phyloP scores from a whole-genome alignment of 2,888 invertebrate genomes.

The Macrosiphum euphorbiae region DNA sequence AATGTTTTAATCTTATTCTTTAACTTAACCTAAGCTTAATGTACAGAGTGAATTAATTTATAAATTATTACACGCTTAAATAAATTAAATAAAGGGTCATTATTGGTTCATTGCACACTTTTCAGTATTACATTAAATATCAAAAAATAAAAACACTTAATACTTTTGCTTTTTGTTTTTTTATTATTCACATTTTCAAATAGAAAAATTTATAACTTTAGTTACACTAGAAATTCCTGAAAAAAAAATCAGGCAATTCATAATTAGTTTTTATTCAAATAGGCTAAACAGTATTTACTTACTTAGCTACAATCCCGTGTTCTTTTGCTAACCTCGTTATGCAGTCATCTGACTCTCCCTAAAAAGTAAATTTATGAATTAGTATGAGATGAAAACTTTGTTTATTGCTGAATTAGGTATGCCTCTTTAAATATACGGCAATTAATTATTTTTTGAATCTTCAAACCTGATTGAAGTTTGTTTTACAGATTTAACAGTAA shows the following conservation, averaged over 20 bases:
- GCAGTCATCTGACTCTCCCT: conserved; percentile 97
- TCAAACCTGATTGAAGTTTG: too few species aligned
- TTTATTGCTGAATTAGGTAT: background rate
- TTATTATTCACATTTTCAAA: conserved; percentile 57
- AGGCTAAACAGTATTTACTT: conserved; percentile 70
- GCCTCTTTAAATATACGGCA: too few species aligned
- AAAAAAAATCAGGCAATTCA: conserved; percentile 57
- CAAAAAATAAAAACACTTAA: conserved; percentile 29
- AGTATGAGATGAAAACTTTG: background rate
- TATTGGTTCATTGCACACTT: background rate
- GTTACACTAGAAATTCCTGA: conserved; percentile 65
- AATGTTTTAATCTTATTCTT: background rate
- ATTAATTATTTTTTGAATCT: too few species aligned
- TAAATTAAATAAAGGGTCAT: background rate
- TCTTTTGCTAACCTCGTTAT: conserved; percentile 93
- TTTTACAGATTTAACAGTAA: too few species aligned
- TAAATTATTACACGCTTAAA: background rate
- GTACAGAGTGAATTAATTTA: background rate
- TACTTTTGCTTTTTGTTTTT: conserved; percentile 24
- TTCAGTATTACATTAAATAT: background rate
- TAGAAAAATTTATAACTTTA: conserved; percentile 50
- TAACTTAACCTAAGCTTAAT: background rate
- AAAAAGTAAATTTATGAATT: conserved; percentile 68
- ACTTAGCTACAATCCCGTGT: conserved; percentile 93
- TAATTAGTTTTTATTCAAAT: conserved; percentile 31